Evolutionary conservation across 1,140 invertebrate genomes (phyloP).

Genomic region (Pogonomyrmex barbatus): DNA sequence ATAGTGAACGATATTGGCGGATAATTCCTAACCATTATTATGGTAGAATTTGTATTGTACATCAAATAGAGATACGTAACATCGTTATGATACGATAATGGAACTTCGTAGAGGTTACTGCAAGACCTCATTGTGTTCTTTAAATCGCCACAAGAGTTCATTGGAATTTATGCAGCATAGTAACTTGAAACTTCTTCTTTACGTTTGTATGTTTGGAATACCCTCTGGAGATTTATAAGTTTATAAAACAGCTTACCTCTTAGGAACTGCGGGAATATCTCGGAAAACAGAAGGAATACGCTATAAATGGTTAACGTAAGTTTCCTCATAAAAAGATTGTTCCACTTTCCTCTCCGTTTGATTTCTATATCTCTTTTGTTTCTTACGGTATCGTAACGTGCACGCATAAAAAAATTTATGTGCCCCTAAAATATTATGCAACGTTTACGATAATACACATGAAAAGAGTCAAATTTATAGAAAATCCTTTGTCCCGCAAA

Average conservation of each 20-base stretch:
- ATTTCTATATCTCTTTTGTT: slow-evolving; percentile 51
- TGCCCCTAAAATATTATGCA: background rate
- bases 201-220: slow-evolving; percentile 52
- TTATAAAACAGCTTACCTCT: slow-evolving; percentile 61
- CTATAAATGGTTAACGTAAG: slow-evolving; percentile 50
- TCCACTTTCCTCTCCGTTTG: slow-evolving; percentile 49
- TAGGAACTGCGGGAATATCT: slow-evolving; percentile 32
- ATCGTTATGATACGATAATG: slow-evolving; percentile 49
- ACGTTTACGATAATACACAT: slow-evolving; percentile 27
- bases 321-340: slow-evolving; percentile 60
- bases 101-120: slow-evolving; percentile 46
- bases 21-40: slow-evolving; percentile 12
- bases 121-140: slow-evolving; percentile 60
- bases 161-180: slow-evolving; percentile 64
- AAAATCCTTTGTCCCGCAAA: background rate
- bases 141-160: slow-evolving; percentile 61
- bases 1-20: background rate
- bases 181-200: slow-evolving; percentile 57
- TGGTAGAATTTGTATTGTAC: background rate
- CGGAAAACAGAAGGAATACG: slow-evolving; percentile 37
- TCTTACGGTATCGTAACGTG: background rate
- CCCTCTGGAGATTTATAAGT: slow-evolving; percentile 48
- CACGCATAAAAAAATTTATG: slow-evolving; percentile 21
- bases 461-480: slow-evolving; percentile 28
- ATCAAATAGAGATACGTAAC: slow-evolving; percentile 9